Evolutionary conservation across 1,140 invertebrate genomes (phyloP).

Genomic region (Sarcophaga bullata): DNA sequence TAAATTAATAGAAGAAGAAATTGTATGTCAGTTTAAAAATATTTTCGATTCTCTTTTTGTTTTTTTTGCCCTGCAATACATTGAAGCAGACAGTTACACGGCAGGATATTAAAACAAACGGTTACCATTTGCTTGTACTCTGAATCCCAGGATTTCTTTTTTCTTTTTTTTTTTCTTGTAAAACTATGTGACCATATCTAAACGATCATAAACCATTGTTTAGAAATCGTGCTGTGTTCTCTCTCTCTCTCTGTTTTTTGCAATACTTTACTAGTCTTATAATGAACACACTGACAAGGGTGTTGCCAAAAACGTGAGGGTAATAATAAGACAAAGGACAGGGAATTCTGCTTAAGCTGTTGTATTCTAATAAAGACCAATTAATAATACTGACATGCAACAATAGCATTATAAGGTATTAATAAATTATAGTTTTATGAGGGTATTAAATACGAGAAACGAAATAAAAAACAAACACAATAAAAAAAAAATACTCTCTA

Average conservation of each 20-base stretch:
- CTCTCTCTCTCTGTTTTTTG: too few relatives aligned
- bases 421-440: slow-evolving; percentile 39
- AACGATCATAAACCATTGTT: slow-evolving; percentile 14
- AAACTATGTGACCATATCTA: slow-evolving; percentile 33
- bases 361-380: slow-evolving; percentile 27
- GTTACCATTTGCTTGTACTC: not conserved
- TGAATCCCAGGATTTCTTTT: not conserved
- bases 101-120: slow-evolving; percentile 12
- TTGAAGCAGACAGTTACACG: not conserved
- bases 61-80: not conserved
- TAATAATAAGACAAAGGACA: not conserved
- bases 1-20: slow-evolving; percentile 37
- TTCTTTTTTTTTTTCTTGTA: not conserved
- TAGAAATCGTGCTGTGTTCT: slow-evolving; percentile 21
- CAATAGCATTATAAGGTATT: slow-evolving; percentile 32
- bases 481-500: not conserved
- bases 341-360: slow-evolving; percentile 14
- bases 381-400: slow-evolving; percentile 35
- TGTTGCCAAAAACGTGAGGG: slow-evolving; percentile 35
- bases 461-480: not conserved
- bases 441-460: not conserved
- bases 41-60: too few relatives aligned
- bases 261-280: not conserved
- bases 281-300: not conserved
- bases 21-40: not conserved